Percentiles rank a stretch among this genome's conserved stretches.
Evolutionary conservation across 1,140 invertebrate species (phyloP).

Genomic region (Gonatopus flavifemur): DNA sequence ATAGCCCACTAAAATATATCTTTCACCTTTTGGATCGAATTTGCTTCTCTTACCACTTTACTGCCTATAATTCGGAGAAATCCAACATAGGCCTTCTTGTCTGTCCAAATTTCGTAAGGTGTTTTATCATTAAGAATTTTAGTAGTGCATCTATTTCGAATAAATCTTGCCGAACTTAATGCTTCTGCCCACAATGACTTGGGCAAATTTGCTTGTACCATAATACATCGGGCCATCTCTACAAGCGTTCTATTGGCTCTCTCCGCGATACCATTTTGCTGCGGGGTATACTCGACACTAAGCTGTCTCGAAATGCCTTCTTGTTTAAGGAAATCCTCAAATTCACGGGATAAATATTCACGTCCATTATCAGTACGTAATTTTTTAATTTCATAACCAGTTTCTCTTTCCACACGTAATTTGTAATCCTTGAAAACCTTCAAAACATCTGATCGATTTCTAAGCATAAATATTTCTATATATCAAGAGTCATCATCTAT

Average conservation of each 20-base stretch:
- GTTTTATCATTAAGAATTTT: constrained; percentile 28
- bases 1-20: constrained; percentile 10
- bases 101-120: constrained; percentile 18
- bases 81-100: constrained; percentile 13
- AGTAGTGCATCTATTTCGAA: constrained; percentile 4
- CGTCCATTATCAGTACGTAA: constrained; percentile 1
- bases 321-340: neutral
- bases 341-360: neutral
- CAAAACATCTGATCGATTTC: too few relatives aligned
- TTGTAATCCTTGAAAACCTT: neutral
- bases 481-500: neutral
- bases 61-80: constrained; percentile 33
- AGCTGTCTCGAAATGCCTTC: neutral
- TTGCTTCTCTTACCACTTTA: constrained; percentile 28
- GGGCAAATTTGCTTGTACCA: neutral
- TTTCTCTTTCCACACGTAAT: neutral
- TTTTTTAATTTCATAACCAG: neutral
- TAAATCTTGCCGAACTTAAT: constrained; percentile 5
- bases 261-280: constrained; percentile 17
- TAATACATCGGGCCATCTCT: constrained; percentile 30
- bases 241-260: constrained; percentile 30
- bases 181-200: constrained; percentile 12
- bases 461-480: too few relatives aligned
- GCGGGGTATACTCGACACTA: constrained; percentile 8
- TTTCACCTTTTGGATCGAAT: constrained; percentile 17